Evolutionary conservation across 2,888 invertebrate species (phyloP), one percentile per base, ranked within the genome.

Genomic region (Hirtodrosophila duncani): DNA sequence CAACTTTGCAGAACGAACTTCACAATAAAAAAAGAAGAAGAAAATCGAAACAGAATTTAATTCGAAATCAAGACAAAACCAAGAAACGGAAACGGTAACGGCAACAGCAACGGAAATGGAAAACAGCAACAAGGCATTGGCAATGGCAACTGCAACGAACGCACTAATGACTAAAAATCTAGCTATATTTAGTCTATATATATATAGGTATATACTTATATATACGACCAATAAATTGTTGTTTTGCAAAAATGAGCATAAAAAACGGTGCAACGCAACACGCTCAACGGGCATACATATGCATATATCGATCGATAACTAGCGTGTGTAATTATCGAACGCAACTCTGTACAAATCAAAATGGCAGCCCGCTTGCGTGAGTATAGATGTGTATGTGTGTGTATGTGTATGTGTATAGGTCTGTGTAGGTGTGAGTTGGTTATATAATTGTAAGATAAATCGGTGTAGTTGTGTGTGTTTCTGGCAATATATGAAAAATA

Each of bases 401-500:
- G 42, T 27, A 9, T 8, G 16, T 3, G 23, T 9, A 21, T 46
- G 26, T 29, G 18, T 26, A 8, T 16, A 18, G 4, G 33, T 14
- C 14, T 21, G 34, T 55, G 27, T 27, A 14, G 31, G 26, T 33
- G 23, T 38, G 18, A 39, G 23, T 38, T 21, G n/a, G n/a, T n/a
- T n/a, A n/a, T n/a, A n/a, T n/a, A n/a, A n/a, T n/a, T n/a, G n/a
- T n/a, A n/a, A n/a, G n/a, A n/a, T n/a, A n/a, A n/a, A n/a, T n/a
- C n/a, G n/a, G n/a, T 49, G 30, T 61, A 43, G 34, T 20, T 20
- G 11, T 29, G 18, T 53, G 33, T 45, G 23, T 56, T 38, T 46
- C 31, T 58, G 26, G 13, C 27, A 49, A 34, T 55, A 38, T 38
- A 18, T 26, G 9, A 41, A 53, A 48, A 60, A 45, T 53, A 51